A percentile compares a stretch with the other conserved stretches of the same genome.
Evolutionary conservation across 2,888 invertebrate genomes (phyloP).

Genomic region (Oegoconia quadripuncta): DNA sequence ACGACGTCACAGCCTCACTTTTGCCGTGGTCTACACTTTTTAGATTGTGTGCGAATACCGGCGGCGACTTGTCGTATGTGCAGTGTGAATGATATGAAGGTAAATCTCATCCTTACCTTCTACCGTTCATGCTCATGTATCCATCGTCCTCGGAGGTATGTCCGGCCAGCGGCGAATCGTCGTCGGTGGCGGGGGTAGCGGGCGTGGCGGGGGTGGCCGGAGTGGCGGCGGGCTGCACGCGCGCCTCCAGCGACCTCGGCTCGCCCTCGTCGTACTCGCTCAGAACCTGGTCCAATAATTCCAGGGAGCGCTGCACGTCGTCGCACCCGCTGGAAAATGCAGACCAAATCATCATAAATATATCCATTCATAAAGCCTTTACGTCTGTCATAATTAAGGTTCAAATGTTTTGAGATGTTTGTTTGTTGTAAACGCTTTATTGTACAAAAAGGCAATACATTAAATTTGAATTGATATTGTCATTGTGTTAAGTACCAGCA

Average conservation of each 20-base stretch:
- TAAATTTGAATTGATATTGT: too few relatives aligned
- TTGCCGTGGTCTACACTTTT: too few relatives aligned
- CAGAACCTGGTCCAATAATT: constrained; percentile 92
- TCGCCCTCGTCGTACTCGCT: constrained; percentile 93
- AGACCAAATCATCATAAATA: neutral
- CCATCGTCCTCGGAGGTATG: constrained; percentile 95
- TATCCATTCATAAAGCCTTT: too few relatives aligned
- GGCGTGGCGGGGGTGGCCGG: constrained; percentile 76
- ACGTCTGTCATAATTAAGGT: too few relatives aligned
- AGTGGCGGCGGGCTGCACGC: constrained; percentile 55
- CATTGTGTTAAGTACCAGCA: too few relatives aligned
- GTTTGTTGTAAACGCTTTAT: too few relatives aligned
- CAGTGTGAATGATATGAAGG: too few relatives aligned
- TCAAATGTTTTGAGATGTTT: neutral
- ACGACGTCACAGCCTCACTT: too few relatives aligned
- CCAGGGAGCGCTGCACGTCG: constrained; percentile 93
- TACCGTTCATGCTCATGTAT: constrained; percentile 95
- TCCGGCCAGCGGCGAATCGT: constrained; percentile 88
- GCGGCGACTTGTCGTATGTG: too few relatives aligned
- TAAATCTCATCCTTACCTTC: constrained; percentile 72
- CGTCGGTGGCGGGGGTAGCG: constrained; percentile 80
- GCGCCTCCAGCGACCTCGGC: constrained; percentile 71
- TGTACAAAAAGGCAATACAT: too few relatives aligned
- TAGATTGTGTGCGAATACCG: too few relatives aligned
- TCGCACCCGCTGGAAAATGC: constrained; percentile 85